Evolutionary conservation across 2,113 vertebrate genomes (phyloP).

Genomic region (Corynorhinus townsendii): DNA sequence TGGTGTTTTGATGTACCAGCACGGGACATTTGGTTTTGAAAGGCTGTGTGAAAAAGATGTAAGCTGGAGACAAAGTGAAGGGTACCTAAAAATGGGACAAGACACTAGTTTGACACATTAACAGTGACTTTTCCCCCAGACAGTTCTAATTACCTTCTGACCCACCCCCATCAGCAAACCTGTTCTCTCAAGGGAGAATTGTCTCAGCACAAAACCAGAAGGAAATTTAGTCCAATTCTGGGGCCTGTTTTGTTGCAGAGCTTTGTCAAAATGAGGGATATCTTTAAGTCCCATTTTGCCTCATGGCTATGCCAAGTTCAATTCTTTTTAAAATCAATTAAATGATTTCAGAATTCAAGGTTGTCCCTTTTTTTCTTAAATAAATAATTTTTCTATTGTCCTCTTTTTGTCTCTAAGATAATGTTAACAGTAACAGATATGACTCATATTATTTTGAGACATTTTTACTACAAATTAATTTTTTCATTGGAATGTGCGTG

Average conservation of each 20-base stretch:
- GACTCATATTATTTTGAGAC: background rate
- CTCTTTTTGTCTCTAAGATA: background rate
- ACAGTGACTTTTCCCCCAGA: background rate
- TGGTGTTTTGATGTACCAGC: background rate
- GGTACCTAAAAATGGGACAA: background rate
- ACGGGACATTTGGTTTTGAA: background rate
- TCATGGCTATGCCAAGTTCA: background rate
- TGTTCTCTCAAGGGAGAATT: background rate
- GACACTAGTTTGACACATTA: background rate
- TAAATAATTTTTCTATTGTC: background rate
- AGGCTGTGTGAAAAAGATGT: background rate
- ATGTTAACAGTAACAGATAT: background rate
- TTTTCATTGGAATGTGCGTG: background rate
- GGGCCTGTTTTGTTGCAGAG: background rate
- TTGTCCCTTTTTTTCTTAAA: background rate
- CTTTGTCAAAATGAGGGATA: background rate
- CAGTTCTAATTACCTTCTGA: background rate
- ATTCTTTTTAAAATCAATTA: background rate
- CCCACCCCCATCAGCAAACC: background rate
- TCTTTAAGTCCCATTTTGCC: background rate
- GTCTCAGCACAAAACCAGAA: background rate
- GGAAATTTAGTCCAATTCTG: background rate
- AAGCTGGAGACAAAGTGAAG: background rate
- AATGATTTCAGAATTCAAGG: background rate
- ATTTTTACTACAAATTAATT: background rate